phyloP scores from a whole-genome alignment of 2,888 invertebrate species.

The Phalangium opilio region DNA sequence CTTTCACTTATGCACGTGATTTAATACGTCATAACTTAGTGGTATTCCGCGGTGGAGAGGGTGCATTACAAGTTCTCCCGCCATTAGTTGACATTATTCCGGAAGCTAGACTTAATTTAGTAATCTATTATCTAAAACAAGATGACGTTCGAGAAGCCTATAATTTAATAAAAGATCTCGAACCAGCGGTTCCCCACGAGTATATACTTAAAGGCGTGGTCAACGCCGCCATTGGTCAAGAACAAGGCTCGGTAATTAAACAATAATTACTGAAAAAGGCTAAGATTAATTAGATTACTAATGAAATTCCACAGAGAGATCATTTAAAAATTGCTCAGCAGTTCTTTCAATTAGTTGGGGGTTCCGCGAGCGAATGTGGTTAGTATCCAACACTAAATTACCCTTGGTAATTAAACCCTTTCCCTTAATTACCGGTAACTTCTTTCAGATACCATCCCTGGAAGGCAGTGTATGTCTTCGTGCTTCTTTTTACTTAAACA shows the following conservation, averaged over 20 bases:
- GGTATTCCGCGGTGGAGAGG: slow-evolving; percentile 85
- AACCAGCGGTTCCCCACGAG: slow-evolving; percentile 85
- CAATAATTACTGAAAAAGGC: slow-evolving; percentile 3
- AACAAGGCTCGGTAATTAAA: slow-evolving; percentile 59
- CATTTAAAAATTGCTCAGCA: slow-evolving; percentile 89
- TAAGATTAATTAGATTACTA: slow-evolving; percentile 18
- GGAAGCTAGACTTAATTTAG: slow-evolving; percentile 88
- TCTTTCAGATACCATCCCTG: slow-evolving; percentile 61
- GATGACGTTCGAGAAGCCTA: slow-evolving; percentile 75
- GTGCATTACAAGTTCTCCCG: slow-evolving; percentile 81
- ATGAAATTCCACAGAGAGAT: too few relatives aligned
- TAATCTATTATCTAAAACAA: slow-evolving; percentile 79
- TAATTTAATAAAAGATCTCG: slow-evolving; percentile 71
- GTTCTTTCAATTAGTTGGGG: slow-evolving; percentile 89
- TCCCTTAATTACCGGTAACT: slow-evolving; percentile 1
- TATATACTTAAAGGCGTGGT: slow-evolving; percentile 94
- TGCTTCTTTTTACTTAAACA: slow-evolving; percentile 86
- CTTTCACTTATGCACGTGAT: slow-evolving; percentile 66
- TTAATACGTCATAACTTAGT: slow-evolving; percentile 83
- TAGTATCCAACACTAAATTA: slow-evolving; percentile 19
- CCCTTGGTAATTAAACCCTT: neutral
- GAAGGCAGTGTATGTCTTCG: slow-evolving; percentile 96
- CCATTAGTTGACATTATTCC: slow-evolving; percentile 85
- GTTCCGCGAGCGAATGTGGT: slow-evolving; percentile 81
- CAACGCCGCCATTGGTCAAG: slow-evolving; percentile 82